Conservation (phyloP, 2,113 vertebrate species). For the Heliornis fulica region DNA sequence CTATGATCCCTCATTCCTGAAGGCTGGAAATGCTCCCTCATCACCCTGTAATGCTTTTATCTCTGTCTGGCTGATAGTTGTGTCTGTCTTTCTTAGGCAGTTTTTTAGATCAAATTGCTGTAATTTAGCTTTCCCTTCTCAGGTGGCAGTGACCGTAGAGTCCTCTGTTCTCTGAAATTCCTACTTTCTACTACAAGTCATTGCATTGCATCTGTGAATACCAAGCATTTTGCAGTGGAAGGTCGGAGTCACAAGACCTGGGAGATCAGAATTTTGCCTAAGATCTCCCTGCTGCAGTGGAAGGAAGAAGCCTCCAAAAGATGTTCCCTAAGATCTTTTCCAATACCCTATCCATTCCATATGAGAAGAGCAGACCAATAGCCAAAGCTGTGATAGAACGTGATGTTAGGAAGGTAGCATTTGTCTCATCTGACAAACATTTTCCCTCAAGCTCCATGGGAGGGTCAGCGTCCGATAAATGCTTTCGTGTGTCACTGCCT, state of each 20-base stretch:
- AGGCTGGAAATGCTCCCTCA: neutral
- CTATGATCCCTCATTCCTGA: neutral
- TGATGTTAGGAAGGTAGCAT: neutral
- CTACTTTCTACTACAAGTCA: neutral
- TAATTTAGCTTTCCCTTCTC: neutral
- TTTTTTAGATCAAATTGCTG: neutral
- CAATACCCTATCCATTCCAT: neutral
- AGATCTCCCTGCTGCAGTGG: fast-evolving
- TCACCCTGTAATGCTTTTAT: neutral
- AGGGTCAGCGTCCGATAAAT: neutral
- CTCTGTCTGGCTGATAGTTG: neutral
- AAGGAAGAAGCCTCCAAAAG: neutral
- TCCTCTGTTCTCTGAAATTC: neutral
- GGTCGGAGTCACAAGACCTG: neutral
- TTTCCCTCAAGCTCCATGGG: neutral
- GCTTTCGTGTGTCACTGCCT: neutral
- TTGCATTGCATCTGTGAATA: neutral
- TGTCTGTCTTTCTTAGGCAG: neutral
- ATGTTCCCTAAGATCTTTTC: neutral
- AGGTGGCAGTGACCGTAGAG: neutral
- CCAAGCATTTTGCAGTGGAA: neutral
- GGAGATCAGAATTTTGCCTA: neutral
- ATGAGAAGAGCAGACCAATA: neutral
- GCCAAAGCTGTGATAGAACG: neutral
- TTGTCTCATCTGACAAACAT: neutral